A percentile compares a stretch with the other conserved stretches of the same genome.
Conservation (phyloP, 2,113 vertebrate species). For the Cepphus grylle region DNA sequence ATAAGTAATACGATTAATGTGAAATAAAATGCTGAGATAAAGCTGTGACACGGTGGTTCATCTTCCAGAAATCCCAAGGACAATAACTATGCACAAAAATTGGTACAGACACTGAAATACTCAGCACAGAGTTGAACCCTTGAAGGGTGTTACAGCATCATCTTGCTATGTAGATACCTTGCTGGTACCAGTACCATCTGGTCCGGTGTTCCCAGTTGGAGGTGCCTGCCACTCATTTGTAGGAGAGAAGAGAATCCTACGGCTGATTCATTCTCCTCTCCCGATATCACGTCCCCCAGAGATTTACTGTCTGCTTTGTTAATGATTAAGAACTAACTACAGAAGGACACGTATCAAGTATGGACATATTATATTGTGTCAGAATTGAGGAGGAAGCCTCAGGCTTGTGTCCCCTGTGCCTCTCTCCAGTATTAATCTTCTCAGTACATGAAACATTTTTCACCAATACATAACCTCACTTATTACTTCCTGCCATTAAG, state of each 20-base stretch:
- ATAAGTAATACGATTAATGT: not conserved
- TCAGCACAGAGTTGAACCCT: not conserved
- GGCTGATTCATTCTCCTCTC: not conserved
- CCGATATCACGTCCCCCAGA: not conserved
- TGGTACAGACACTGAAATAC: not conserved
- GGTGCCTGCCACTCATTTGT: not conserved
- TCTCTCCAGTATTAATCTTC: conserved; percentile 59
- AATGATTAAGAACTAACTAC: conserved; percentile 59
- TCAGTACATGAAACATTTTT: conserved; percentile 47
- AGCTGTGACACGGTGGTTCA: not conserved
- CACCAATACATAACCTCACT: conserved; percentile 57
- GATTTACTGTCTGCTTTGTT: conserved; percentile 41
- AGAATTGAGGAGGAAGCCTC: conserved; percentile 43
- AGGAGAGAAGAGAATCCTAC: not conserved
- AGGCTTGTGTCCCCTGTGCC: conserved; percentile 50
- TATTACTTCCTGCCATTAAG: conserved; percentile 46
- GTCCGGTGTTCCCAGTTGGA: not conserved
- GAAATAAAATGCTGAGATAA: not conserved
- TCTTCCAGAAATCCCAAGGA: not conserved
- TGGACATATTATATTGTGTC: conserved; percentile 36
- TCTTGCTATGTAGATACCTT: not conserved
- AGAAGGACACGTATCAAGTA: conserved; percentile 47
- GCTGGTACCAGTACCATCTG: not conserved
- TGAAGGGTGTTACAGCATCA: not conserved
- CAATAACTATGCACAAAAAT: not conserved